Evolutionary conservation across 1,140 invertebrate species (phyloP).

Genomic region (Drosophila insularis): DNA sequence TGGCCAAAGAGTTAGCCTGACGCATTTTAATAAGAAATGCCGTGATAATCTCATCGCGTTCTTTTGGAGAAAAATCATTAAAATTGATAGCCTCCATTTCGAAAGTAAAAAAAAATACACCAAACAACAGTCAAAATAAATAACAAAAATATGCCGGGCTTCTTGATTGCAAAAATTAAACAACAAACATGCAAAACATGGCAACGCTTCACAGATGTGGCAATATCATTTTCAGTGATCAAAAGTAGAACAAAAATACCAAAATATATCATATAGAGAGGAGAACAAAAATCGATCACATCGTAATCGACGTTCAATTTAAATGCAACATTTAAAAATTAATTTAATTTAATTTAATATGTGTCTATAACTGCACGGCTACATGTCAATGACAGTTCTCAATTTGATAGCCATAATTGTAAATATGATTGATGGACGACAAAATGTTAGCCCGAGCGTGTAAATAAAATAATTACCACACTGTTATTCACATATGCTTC

Average conservation of each 20-base stretch:
- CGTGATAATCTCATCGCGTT: constrained; percentile 61
- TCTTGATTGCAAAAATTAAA: not conserved
- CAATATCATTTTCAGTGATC: not conserved
- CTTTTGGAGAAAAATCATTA: constrained; percentile 53
- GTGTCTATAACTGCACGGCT: constrained; percentile 1
- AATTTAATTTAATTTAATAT: no score
- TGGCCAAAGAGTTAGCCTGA: constrained; percentile 34
- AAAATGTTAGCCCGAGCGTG: constrained; percentile 24
- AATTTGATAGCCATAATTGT: constrained; percentile 21
- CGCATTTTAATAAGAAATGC: constrained; percentile 59
- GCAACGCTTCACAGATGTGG: not conserved
- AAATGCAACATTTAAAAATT: not conserved
- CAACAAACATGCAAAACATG: not conserved
- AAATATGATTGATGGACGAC: constrained; percentile 57
- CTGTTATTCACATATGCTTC: constrained; percentile 47
- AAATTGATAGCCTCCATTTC: constrained; percentile 64
- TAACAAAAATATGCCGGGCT: not conserved
- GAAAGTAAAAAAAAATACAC: not conserved
- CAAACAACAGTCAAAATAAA: not conserved
- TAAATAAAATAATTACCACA: constrained; percentile 47
- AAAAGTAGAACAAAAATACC: not conserved
- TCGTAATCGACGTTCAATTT: not conserved
- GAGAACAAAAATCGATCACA: not conserved
- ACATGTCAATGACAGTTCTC: constrained; percentile 26
- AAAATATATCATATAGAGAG: not conserved